phyloP scores from a whole-genome alignment of 1,140 invertebrate genomes.

The Neotoxoptera formosana region DNA sequence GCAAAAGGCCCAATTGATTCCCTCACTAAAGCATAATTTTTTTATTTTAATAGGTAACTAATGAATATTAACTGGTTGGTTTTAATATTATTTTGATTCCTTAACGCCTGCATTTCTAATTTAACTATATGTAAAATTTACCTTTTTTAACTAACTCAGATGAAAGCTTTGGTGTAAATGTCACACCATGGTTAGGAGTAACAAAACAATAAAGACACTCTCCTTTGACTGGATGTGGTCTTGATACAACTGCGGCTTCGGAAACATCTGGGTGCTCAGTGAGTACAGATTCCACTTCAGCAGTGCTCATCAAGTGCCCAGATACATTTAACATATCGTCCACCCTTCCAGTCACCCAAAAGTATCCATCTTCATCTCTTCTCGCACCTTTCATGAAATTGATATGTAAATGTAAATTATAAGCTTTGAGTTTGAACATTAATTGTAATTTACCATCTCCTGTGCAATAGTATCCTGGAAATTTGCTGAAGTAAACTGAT shows the following conservation, averaged over 20 bases:
- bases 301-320: conserved; percentile 95
- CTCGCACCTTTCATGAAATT: conserved; percentile 76
- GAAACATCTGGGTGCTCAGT: conserved; percentile 83
- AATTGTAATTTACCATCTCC: conserved; percentile 82
- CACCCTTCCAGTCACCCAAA: conserved; percentile 96
- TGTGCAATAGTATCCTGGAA: conserved; percentile 95
- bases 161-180: conserved; percentile 75
- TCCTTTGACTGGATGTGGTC: conserved; percentile 92
- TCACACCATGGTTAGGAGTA: conserved; percentile 80
- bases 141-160: conserved; percentile 79
- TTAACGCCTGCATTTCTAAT: no score
- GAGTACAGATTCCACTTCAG: conserved; percentile 92
- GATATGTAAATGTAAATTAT: not conserved
- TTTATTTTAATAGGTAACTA: not conserved
- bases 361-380: conserved; percentile 91
- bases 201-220: conserved; percentile 97
- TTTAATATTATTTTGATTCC: no score
- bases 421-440: not conserved
- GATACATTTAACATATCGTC: conserved; percentile 99
- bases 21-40: conserved; percentile 71
- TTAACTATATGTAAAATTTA: conserved; percentile 61
- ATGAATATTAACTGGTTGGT: not conserved
- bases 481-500: conserved; percentile 94
- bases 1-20: conserved; percentile 96
- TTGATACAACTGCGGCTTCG: conserved; percentile 94